phyloP scores from a whole-genome alignment of 1,140 invertebrate genomes.

The Dufourea novaeangliae region DNA sequence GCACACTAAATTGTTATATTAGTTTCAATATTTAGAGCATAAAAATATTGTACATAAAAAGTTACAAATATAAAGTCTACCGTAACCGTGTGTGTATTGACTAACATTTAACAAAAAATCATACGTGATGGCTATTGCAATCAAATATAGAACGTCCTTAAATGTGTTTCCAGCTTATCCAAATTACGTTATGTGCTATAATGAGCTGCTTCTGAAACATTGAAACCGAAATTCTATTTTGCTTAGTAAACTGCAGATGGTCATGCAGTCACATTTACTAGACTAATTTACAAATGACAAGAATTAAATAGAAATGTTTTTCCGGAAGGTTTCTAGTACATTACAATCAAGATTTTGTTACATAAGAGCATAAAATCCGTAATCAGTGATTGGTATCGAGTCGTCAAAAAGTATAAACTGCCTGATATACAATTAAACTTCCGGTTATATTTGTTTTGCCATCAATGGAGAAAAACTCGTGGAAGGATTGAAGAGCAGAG shows the following conservation, averaged over 20 bases:
- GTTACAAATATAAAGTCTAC: slow-evolving; percentile 46
- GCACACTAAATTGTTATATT: slow-evolving; percentile 21
- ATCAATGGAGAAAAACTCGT: slow-evolving; percentile 27
- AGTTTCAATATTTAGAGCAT: slow-evolving; percentile 14
- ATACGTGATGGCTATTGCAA: slow-evolving; percentile 61
- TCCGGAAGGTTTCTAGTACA: neutral
- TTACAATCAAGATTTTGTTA: neutral
- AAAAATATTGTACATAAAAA: slow-evolving; percentile 43
- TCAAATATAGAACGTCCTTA: slow-evolving; percentile 72
- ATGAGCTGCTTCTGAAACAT: slow-evolving; percentile 18
- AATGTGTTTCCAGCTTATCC: slow-evolving; percentile 57
- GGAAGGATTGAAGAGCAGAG: slow-evolving; percentile 16
- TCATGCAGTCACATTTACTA: neutral
- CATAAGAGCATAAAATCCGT: neutral
- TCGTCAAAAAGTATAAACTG: neutral
- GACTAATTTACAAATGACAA: neutral
- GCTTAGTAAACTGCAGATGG: neutral
- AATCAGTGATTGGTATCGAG: slow-evolving; percentile 16
- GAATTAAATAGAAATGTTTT: neutral
- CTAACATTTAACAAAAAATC: slow-evolving; percentile 17
- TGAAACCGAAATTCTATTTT: slow-evolving; percentile 19
- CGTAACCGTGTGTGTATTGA: slow-evolving; percentile 37
- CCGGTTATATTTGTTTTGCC: slow-evolving; percentile 24
- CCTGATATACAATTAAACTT: slow-evolving; percentile 37
- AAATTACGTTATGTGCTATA: slow-evolving; percentile 24